Evolutionary conservation across 2,113 vertebrate genomes (phyloP), one percentile per base, ranked within the genome.

Genomic region (Calyptomena viridis): DNA sequence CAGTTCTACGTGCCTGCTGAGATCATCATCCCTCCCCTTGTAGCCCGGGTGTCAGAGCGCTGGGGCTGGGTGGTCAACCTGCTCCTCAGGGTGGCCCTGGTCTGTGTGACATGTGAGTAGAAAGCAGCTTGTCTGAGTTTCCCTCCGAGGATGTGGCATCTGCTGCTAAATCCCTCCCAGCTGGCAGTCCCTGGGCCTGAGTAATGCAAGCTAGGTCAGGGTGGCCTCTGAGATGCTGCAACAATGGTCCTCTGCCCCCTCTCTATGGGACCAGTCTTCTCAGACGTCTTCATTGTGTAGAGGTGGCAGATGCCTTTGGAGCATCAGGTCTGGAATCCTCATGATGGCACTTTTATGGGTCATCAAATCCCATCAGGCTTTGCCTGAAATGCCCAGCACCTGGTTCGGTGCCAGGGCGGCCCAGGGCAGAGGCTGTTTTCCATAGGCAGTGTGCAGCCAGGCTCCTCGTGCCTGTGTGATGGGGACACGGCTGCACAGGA

Each of bases 1-100:
- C 99, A 99, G 98, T 99, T 99, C 98, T 99, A 99, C 2, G 99
- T 99, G 27, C 98, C 99, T 0, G 99, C 99, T 0, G 99, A 99
- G 97, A 99, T 99, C 91, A 91, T 99, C 84, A 97, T 99, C 52
- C 99, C 99, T 0, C 91, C 96, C 5, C 97, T 98, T 0, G 67
- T 98, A 15, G 96, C 98, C 22, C 98, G 98, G 0, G 98, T 98
- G 37, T 85, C 98, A 0, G 97, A 98, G 76, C 97, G 95, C 21
- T 99, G 98, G 97, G 84, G 93, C 60, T 96, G 91, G 47, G 8
- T 96, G 4, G 96, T 98, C 31, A 98, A 99, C 96, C 97, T 99
- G 25, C 84, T 97, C 20, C 97, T 99, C 19, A 98, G 99, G 47
- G 71, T 98, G 2, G 23, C 75, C 37, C 82, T 99, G 44, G 99